Evolutionary conservation across 2,113 vertebrate genomes (phyloP).

Genomic region (Aviceda subcristata): DNA sequence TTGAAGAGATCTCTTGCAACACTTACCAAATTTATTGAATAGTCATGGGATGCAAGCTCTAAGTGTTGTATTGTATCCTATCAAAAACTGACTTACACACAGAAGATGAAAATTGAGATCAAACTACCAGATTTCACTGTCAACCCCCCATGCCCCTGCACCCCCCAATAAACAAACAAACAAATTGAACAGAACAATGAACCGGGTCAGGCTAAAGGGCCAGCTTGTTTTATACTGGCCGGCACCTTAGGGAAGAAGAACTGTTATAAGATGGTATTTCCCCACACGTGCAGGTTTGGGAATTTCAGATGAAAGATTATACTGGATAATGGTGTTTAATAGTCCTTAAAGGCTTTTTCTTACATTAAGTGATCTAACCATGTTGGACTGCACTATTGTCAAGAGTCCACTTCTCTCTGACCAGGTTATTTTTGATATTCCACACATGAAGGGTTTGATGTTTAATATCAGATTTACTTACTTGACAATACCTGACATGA

Average conservation of each 20-base stretch:
- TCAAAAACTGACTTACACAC: not conserved
- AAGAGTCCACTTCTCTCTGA: not conserved
- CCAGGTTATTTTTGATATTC: not conserved
- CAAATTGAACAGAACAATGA: not conserved
- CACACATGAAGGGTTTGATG: rapidly evolving
- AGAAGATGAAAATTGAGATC: not conserved
- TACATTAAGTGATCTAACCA: not conserved
- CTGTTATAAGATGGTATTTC: not conserved
- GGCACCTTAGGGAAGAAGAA: not conserved
- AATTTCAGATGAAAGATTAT: not conserved
- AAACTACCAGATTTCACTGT: not conserved
- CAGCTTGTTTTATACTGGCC: not conserved
- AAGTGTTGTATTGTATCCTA: not conserved
- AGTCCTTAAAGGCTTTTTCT: not conserved
- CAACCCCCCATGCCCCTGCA: not conserved
- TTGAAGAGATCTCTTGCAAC: not conserved
- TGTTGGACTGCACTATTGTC: not conserved
- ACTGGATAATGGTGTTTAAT: not conserved
- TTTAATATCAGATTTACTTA: not conserved
- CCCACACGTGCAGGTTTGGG: not conserved
- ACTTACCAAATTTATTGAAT: not conserved
- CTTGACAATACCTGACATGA: not conserved
- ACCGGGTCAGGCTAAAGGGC: not conserved
- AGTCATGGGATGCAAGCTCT: not conserved
- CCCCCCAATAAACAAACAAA: not conserved